Evolutionary conservation across 2,888 invertebrate species (phyloP), one percentile per base, ranked within the genome.

Genomic region (Heliothis peltigera): DNA sequence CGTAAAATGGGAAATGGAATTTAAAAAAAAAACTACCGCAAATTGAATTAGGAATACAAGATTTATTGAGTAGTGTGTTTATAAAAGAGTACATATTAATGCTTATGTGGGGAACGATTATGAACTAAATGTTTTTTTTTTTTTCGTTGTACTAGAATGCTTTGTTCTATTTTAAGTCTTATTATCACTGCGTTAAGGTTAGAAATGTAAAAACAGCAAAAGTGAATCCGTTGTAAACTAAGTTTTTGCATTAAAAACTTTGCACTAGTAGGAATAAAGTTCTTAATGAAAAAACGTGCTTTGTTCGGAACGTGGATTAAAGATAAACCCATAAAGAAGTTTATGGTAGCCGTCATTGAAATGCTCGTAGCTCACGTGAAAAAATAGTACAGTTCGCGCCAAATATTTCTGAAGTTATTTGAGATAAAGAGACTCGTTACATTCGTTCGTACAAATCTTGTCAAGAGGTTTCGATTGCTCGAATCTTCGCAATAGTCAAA

Each of bases 1-100:
- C 73, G 73, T 77, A 68, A 79, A 79, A 52, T 39, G 7, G 18
- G 28, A 71, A 71, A 48, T 65, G 52, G 42, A 48, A 48, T 47
- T n/a, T 25, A 60, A 64, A 70, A 75, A 58, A 79, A 62, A 65
- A 56, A 48, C 19, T 17, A 8, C 44, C 1, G 32, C 12, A 28
- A 32, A 65, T 49, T 77, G 52, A 54, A 57, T 65, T 71, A 60
- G 56, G 54, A 17, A 56, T 15, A 49, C 4, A 56, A 72, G 59
- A 73, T 73, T 76, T 72, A 72, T 56, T 12, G 25, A 8, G n/a
- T 8, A 12, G 55, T 58, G 46, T 17, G 46, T 57, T 25, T 28
- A 6, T 18, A 15, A 12, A 39, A 39, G 39, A 21, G 4, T 6
- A 17, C 12, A n/a, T n/a, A n/a, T 22, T 4, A 5, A 15, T 8